A percentile compares a stretch with the other conserved stretches of the same genome.
phyloP scores from a whole-genome alignment of 64 coral and sea anemone genomes.

The Montipora efflorescens region DNA sequence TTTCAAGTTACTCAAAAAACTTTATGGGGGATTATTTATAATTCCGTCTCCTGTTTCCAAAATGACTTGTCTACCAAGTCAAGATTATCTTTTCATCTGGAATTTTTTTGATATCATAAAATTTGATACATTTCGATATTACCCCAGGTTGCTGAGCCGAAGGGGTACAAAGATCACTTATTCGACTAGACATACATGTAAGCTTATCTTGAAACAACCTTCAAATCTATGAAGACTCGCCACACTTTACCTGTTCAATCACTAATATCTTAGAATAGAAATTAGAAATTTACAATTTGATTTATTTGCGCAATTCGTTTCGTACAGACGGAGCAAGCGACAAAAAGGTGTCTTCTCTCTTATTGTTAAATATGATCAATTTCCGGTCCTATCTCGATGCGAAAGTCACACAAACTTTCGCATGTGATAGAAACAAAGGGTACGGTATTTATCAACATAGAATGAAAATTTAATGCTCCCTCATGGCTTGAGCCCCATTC shows the following conservation, averaged over 20 bases:
- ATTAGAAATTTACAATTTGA: background rate
- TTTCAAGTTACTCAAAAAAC: background rate
- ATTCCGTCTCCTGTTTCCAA: background rate
- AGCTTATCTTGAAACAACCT: background rate
- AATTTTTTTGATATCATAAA: background rate
- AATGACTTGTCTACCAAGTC: background rate
- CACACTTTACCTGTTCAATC: slow-evolving; percentile 18
- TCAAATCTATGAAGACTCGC: background rate
- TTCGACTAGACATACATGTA: background rate
- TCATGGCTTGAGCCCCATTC: slow-evolving; percentile 54
- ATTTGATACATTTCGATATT: slow-evolving; percentile 8
- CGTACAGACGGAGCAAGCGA: background rate
- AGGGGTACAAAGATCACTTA: slow-evolving; percentile 24
- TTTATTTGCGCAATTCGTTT: background rate
- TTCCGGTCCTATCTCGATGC: background rate
- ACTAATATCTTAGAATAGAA: slow-evolving; percentile 15
- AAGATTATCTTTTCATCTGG: background rate
- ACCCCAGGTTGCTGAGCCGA: too few relatives aligned
- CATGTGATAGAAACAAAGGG: slow-evolving; percentile 34
- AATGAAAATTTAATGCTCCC: slow-evolving; percentile 77
- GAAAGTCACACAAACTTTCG: slow-evolving; percentile 34
- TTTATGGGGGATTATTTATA: background rate
- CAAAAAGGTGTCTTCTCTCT: background rate
- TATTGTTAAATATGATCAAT: background rate
- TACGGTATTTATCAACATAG: slow-evolving; percentile 25